Evolutionary conservation across 1,140 invertebrate genomes (phyloP), one percentile per base, ranked within the genome.

Genomic region (Drosophila santomea): DNA sequence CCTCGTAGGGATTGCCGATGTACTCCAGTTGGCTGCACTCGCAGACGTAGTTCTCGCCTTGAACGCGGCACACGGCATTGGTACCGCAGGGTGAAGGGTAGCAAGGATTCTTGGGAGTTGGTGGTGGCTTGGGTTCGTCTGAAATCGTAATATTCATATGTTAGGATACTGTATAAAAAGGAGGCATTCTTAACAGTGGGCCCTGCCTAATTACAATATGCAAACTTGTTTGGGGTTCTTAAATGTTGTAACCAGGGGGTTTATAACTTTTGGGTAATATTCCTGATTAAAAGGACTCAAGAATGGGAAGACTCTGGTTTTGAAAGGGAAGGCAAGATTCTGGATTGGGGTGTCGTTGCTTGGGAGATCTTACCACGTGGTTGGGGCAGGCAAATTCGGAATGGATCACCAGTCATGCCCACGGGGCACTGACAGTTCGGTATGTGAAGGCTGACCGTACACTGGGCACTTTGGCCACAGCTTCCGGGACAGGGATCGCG

Each of bases 401-500:
- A 96, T 10, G 96, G 95, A 93, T 97, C 94, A 55, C 96, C 96
- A 54, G 94, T 94, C 88, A 95, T 96, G 62, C 95, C 95, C 10
- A 91, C 74, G 63, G 94, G 91, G 86, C 96, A 97, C 32, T 93
- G 93, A 91, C 96, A 97, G 64, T 95, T 94, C 20, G 96, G 95
- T 23, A 95, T 94, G 89, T 97, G 96, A 80, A 95, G 95, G 1
- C 96, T 93, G 23, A 97, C 95, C 68, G 94, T 92, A 91, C 97
- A 97, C 44, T 95, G 92, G 8, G 96, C 95, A 85, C 95, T 95
- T 55, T 93, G 89, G 14, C 96, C 96, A 91, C 97, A 97, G 28
- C 95, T 94, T 58, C 96, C 96, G 4, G 95, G 93, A 82, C 96
- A 97, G 8, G 96, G 96, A 92, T 97, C 94, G 67, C 94, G 92